A percentile compares a stretch with the other conserved stretches of the same genome.
Evolutionary conservation across 2,888 invertebrate species (phyloP).

Genomic region (Hydroisotoma schaefferi): DNA sequence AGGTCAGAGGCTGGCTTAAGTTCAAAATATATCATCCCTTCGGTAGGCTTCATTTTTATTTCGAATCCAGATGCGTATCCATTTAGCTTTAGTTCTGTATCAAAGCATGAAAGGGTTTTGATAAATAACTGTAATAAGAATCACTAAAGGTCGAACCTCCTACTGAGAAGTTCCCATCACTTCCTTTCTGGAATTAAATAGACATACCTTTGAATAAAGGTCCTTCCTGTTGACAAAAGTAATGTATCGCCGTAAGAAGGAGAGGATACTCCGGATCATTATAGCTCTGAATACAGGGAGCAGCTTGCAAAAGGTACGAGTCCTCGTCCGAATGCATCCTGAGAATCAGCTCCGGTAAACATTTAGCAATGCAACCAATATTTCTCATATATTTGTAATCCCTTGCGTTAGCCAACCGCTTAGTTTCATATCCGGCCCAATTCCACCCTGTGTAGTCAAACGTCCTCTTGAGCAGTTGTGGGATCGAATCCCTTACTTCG

Average conservation of each 20-base stretch:
- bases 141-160: too few species aligned
- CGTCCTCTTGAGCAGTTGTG: constrained; percentile 14
- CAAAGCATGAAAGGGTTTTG: constrained; percentile 73
- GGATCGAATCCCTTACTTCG: constrained; percentile 18
- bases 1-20: constrained; percentile 75
- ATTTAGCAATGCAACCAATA: constrained; percentile 11
- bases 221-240: constrained; percentile 80
- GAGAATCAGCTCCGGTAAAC: constrained; percentile 55
- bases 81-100: constrained; percentile 7
- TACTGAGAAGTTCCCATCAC: too few species aligned
- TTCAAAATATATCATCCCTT: constrained; percentile 68
- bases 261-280: constrained; percentile 66
- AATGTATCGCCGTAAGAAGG: constrained; percentile 73
- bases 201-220: constrained; percentile 21
- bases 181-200: too few species aligned
- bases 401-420: constrained; percentile 29
- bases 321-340: constrained; percentile 73
- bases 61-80: constrained; percentile 64
- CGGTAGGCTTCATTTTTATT: constrained; percentile 61
- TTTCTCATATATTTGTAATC: constrained; percentile 38
- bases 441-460: constrained; percentile 15
- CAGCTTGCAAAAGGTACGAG: constrained; percentile 65
- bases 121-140: too few species aligned
- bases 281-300: constrained; percentile 64
- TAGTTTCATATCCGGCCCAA: constrained; percentile 23